Conservation (phyloP, 2,113 vertebrate species). For the Desmodus rotundus region DNA sequence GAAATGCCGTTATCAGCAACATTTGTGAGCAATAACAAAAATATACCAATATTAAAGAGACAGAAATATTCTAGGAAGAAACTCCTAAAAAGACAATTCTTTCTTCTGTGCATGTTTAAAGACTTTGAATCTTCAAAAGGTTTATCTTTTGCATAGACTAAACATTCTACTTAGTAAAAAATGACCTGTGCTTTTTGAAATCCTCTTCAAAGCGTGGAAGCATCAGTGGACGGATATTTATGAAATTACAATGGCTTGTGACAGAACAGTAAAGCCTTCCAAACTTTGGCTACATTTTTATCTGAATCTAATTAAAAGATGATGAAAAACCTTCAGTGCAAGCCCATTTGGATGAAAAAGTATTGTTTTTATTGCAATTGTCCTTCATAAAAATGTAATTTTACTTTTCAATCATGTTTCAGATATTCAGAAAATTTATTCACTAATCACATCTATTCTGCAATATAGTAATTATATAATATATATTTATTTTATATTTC, state of each 20-base stretch:
- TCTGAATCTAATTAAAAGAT: conserved; percentile 75
- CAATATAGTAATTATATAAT: conserved; percentile 36
- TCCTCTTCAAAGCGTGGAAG: conserved; percentile 41
- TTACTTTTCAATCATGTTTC: conserved; percentile 35
- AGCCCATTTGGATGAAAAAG: conserved; percentile 48
- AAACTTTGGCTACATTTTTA: conserved; percentile 47
- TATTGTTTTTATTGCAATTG: conserved; percentile 44
- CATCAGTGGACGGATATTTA: conserved; percentile 32
- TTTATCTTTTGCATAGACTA: conserved; percentile 41
- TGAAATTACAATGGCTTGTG: conserved; percentile 53
- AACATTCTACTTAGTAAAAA: conserved; percentile 54
- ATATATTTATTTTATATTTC: neutral
- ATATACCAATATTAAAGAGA: conserved; percentile 31
- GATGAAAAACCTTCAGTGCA: neutral
- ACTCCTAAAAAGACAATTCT: neutral
- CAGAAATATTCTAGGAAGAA: neutral
- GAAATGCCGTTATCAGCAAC: conserved; percentile 54
- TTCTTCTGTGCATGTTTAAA: conserved; percentile 55
- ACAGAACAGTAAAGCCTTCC: conserved; percentile 43
- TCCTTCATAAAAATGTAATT: conserved; percentile 46
- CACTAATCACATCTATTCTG: conserved; percentile 29
- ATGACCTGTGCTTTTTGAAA: conserved; percentile 53
- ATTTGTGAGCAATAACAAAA: conserved; percentile 61
- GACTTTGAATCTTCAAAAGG: conserved; percentile 44
- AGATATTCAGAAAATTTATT: conserved; percentile 39